A percentile compares a stretch with the other conserved stretches of the same genome.
Evolutionary conservation across 2,888 invertebrate genomes (phyloP).

Genomic region (Molanna angustata): DNA sequence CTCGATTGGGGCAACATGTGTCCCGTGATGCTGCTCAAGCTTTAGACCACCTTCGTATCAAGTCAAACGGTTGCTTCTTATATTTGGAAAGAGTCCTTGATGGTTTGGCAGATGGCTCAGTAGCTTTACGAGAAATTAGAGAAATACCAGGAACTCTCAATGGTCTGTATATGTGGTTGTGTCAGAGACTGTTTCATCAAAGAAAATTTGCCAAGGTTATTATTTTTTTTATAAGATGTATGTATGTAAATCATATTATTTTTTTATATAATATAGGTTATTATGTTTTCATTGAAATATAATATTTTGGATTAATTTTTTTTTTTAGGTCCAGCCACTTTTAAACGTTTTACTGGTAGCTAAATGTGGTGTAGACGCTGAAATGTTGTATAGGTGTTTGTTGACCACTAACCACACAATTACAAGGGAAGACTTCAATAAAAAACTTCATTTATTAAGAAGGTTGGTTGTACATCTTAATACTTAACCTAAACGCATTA

Average conservation of each 20-base stretch:
- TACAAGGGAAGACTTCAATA: conserved; percentile 75
- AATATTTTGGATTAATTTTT: neutral
- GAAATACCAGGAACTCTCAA: conserved; percentile 95
- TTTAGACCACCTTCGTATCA: conserved; percentile 91
- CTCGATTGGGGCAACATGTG: conserved; percentile 82
- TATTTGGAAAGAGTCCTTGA: conserved; percentile 87
- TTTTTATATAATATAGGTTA: neutral
- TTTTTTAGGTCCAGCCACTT: conserved; percentile 64
- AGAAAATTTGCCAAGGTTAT: conserved; percentile 87
- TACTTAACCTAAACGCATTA: no score
- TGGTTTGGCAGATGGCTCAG: conserved; percentile 90
- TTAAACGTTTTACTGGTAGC: conserved; percentile 86
- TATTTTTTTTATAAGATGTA: no score
- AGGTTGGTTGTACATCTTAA: no score
- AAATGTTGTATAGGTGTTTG: conserved; percentile 78
- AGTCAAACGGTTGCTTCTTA: conserved; percentile 90
- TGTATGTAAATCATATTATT: neutral
- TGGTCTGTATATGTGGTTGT: conserved; percentile 92
- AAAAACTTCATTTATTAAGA: conserved; percentile 71
- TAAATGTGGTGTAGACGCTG: conserved; percentile 77
- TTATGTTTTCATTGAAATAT: conserved; percentile 15
- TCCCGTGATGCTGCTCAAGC: conserved; percentile 92
- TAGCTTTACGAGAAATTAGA: conserved; percentile 84
- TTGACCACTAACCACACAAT: conserved; percentile 77
- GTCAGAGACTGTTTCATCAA: conserved; percentile 87